These are phyloP conservation scores for Tetragnatha versicolor DNA, from an alignment of 1,140 invertebrate genomes.

Conservation along the genomic window DNA sequence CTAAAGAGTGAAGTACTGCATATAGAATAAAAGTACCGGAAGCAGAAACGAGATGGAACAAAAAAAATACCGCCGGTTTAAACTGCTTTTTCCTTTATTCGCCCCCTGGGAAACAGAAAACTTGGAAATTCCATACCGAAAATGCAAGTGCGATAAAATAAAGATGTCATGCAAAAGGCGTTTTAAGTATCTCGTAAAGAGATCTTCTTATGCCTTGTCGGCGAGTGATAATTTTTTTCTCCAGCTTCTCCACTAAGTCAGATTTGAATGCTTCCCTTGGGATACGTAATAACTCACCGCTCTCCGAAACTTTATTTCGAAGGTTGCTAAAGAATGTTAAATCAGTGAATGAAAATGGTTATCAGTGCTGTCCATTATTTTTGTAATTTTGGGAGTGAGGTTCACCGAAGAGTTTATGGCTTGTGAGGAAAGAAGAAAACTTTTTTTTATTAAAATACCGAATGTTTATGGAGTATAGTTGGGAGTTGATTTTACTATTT, in stretches of 20 bases:
- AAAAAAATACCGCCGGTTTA: not conserved
- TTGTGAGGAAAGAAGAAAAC: too few relatives aligned
- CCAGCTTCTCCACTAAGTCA: not conserved
- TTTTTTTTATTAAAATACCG: too few relatives aligned
- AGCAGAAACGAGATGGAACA: too few relatives aligned
- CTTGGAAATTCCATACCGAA: not conserved
- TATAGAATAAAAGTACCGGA: not conserved
- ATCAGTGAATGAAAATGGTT: not conserved
- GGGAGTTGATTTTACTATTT: too few relatives aligned
- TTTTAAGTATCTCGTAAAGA: slow-evolving; percentile 34
- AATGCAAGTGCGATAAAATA: not conserved
- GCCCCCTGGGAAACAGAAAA: slow-evolving; percentile 4
- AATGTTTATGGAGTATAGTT: too few relatives aligned
- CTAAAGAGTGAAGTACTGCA: not conserved
- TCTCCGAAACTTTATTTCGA: not conserved
- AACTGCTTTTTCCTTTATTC: slow-evolving; percentile 11
- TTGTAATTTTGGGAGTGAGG: too few relatives aligned
- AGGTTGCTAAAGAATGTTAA: not conserved
- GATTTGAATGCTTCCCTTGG: not conserved
- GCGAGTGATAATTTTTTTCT: not conserved
- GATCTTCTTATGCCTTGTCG: slow-evolving; percentile 9
- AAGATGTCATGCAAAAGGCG: slow-evolving; percentile 32
- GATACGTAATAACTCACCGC: not conserved
- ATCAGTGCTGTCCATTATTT: not conserved
- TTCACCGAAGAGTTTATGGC: too few relatives aligned